Evolutionary conservation across 2,888 invertebrate genomes (phyloP).

Genomic region (Tromatobia lineatoria): DNA sequence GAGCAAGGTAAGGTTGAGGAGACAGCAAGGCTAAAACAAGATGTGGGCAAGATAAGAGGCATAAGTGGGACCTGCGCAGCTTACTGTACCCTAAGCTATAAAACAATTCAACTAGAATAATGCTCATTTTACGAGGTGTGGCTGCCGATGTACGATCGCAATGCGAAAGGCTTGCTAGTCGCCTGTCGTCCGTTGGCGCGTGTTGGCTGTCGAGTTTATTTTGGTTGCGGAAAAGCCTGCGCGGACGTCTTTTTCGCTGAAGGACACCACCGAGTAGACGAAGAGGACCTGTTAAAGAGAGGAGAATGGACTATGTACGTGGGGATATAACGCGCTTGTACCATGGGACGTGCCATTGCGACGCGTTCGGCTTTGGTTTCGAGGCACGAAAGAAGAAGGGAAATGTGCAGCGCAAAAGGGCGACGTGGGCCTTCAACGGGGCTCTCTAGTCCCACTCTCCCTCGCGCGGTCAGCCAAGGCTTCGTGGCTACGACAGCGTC

Average conservation of each 20-base stretch:
- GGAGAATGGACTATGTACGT: constrained; percentile 45
- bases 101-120: too few species aligned
- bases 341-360: not conserved
- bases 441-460: constrained; percentile 5
- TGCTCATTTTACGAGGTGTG: constrained; percentile 49
- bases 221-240: constrained; percentile 22
- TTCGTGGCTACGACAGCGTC: constrained; percentile 65
- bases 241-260: constrained; percentile 40
- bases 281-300: constrained; percentile 59
- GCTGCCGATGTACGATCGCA: constrained; percentile 44
- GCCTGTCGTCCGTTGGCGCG: constrained; percentile 40
- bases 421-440: constrained; percentile 50
- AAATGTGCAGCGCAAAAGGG: constrained; percentile 53
- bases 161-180: constrained; percentile 62
- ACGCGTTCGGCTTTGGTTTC: constrained; percentile 57
- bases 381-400: constrained; percentile 50
- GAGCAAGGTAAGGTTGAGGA: too few species aligned
- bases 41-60: too few species aligned
- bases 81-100: too few species aligned
- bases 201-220: constrained; percentile 55
- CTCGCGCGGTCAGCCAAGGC: constrained; percentile 31
- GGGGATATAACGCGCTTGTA: constrained; percentile 19
- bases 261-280: constrained; percentile 45
- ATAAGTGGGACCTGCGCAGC: too few species aligned
- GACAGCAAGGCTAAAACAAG: too few species aligned